Base-by-base conservation (phyloP, 2,797 vertebrate species). In the Parauchenoglanis punctatus region DNA sequence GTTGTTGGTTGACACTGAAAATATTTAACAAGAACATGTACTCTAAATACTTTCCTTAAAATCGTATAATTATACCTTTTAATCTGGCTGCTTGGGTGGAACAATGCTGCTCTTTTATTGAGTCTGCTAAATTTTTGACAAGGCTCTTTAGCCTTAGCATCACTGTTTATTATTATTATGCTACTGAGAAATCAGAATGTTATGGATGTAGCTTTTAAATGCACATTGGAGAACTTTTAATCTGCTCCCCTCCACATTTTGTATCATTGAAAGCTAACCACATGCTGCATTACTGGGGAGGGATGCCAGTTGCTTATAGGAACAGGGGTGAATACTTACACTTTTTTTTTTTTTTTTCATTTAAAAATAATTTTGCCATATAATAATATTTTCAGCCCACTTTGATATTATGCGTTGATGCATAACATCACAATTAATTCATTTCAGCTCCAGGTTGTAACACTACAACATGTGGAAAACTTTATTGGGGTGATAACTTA, bases 1-100 rank as follows among this genome's bases (percentile, higher is more conserved):
- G 75, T 54, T 77, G 75, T 54, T 54, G 46, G 13, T n/a, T 54
- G 75, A 77, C 75, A 18, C 13, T 77, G 75, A 31, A 77, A 77
- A 77, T 54, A 77, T 54, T 77, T 18, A 77, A 77, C n/a, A 46
- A 4, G 70, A 73, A 46, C 70, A 54, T 28, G 49, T 54, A 77
- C 75, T 28, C 15, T 7, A 54, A 77, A 77, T n/a, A 17, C 49
- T 54, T 77, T 17, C 7, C n/a, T 77, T 54, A 77, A 52, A 77
- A 77, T 54, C 49, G 0, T 28, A 28, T 77, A 77, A 77, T 77
- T 77, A 77, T 77, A 77, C 75, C 15, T 35, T 54, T 77, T 54
- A 77, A n/a, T 23, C 75, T 77, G 28, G 25, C 49, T 28, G n/a
- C 49, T 17, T 8, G 73, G n/a, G 25, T 77, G 49, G 49, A 77